Conservation (phyloP, 2,797 vertebrate genomes). For the Picus viridis region DNA sequence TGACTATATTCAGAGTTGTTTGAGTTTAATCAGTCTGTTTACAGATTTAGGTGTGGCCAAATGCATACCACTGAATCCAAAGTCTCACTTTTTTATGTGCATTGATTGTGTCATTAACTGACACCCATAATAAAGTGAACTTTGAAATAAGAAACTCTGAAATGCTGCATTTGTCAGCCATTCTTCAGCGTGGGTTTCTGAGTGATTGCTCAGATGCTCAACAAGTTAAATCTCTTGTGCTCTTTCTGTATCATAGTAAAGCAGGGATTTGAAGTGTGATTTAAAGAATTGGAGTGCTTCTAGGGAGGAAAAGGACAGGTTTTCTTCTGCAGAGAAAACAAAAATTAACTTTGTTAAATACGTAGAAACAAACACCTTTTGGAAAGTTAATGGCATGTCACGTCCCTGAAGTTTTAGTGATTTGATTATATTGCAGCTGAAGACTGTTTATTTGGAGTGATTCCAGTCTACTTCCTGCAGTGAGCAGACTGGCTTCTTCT, state of each 20-base stretch:
- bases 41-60: not conserved
- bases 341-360: not conserved
- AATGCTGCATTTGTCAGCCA: not conserved
- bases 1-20: slow-evolving; percentile 12
- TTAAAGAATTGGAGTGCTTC: not conserved
- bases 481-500: not conserved
- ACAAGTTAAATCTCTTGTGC: not conserved
- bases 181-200: not conserved
- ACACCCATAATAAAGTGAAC: not conserved
- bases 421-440: not conserved
- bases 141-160: not conserved
- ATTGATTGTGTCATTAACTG: not conserved
- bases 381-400: not conserved
- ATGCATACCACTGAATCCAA: not conserved
- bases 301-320: not conserved
- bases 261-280: not conserved
- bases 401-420: not conserved
- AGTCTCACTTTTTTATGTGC: not conserved
- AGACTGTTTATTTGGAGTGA: not conserved
- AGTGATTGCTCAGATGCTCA: not conserved
- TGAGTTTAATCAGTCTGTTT: slow-evolving; percentile 39
- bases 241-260: not conserved
- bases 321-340: not conserved
- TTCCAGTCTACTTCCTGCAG: not conserved
- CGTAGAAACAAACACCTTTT: not conserved